Conservation (phyloP, 2,113 vertebrate genomes). For the Sturnira hondurensis region DNA sequence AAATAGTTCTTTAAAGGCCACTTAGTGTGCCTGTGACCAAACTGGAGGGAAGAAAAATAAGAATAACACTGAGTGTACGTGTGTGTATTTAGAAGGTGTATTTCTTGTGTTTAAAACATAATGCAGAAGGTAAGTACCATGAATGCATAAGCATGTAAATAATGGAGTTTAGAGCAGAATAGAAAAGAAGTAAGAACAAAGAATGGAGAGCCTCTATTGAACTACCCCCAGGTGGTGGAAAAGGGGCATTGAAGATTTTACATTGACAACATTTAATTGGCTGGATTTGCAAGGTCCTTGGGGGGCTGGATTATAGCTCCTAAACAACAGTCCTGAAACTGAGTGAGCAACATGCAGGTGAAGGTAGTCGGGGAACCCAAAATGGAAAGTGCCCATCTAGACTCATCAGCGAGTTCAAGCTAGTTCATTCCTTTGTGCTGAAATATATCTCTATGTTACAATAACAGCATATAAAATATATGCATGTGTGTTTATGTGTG, state of each 20-base stretch:
- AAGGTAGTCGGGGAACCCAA: neutral
- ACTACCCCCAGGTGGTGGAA: neutral
- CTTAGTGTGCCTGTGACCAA: neutral
- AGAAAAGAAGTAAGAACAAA: neutral
- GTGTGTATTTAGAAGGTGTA: neutral
- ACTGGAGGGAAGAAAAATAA: constrained; percentile 16
- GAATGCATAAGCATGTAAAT: neutral
- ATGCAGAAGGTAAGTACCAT: neutral
- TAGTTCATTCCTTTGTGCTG: neutral
- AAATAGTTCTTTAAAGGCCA: neutral
- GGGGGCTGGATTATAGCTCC: neutral
- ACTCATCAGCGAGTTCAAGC: neutral
- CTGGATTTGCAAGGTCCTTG: neutral
- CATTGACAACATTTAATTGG: neutral
- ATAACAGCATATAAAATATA: neutral
- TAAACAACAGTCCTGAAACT: neutral
- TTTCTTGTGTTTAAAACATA: neutral
- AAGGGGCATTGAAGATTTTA: neutral
- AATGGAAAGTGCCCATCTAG: neutral
- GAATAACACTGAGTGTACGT: neutral
- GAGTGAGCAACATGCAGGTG: neutral
- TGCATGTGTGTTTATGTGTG: neutral
- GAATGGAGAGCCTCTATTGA: neutral
- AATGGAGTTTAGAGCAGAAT: neutral
- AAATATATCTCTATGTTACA: neutral